Evolutionary conservation across 2,888 invertebrate genomes (phyloP).

Genomic region (Pheosia tremula): DNA sequence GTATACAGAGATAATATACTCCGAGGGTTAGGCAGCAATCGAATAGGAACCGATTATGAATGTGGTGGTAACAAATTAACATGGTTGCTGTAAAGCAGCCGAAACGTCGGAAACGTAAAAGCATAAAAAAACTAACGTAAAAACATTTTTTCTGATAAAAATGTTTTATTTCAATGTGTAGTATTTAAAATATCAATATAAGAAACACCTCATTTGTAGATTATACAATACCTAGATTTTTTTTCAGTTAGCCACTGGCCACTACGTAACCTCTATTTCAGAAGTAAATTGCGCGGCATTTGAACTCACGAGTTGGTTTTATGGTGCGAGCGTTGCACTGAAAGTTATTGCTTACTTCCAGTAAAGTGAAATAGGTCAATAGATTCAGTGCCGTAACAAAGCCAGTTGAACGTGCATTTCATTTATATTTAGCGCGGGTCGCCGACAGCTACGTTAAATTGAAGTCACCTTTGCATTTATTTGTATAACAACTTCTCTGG

Average conservation of each 20-base stretch:
- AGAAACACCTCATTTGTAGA: too few species aligned
- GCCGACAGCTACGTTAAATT: conserved; percentile 45
- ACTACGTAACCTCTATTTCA: conserved; percentile 8
- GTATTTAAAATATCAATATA: too few species aligned
- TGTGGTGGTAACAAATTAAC: too few species aligned
- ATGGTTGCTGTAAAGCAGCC: too few species aligned
- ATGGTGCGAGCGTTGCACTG: conserved; percentile 75
- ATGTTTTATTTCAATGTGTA: too few species aligned
- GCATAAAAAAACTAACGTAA: too few species aligned
- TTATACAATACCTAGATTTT: too few species aligned
- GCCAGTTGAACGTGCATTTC: conserved; percentile 71
- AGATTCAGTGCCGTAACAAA: conserved; percentile 83
- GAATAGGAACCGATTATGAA: too few species aligned
- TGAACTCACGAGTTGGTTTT: conserved; percentile 69
- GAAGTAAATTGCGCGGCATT: conserved; percentile 44
- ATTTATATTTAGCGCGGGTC: conserved; percentile 70
- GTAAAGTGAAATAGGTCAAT: conserved; percentile 83
- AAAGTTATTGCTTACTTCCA: conserved; percentile 83
- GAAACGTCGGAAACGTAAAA: too few species aligned
- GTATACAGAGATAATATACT: too few species aligned
- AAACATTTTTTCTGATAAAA: too few species aligned
- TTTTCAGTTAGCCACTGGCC: conserved; percentile 7
- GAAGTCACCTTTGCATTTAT: neutral
- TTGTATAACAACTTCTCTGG: neutral
- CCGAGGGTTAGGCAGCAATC: too few species aligned